Percentiles rank a stretch among this genome's conserved stretches.
phyloP scores from a whole-genome alignment of 2,888 invertebrate genomes.

The Chorisops tibialis region DNA sequence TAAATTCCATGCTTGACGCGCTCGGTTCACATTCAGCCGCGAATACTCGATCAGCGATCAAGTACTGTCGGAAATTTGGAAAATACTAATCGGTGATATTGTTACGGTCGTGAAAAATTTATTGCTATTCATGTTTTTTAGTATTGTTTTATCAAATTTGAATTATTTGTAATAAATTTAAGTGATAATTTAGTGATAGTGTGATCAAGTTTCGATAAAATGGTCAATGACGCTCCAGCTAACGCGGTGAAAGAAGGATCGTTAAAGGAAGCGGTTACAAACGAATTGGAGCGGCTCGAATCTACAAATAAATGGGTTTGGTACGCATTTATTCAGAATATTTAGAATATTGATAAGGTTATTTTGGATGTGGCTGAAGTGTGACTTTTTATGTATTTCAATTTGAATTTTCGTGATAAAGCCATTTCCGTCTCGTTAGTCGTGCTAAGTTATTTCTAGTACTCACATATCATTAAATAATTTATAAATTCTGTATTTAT shows the following conservation, averaged over 20 bases:
- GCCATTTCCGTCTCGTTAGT: no score
- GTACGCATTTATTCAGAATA: slow-evolving; percentile 38
- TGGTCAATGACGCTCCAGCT: not conserved
- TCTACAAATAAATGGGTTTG: slow-evolving; percentile 50
- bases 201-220: not conserved
- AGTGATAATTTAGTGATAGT: no score
- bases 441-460: no score
- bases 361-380: not conserved
- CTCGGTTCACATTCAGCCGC: not conserved
- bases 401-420: not conserved
- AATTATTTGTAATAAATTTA: not conserved
- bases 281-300: slow-evolving; percentile 47
- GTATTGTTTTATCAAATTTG: not conserved
- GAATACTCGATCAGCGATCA: not conserved
- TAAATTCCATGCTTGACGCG: not conserved
- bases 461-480: no score
- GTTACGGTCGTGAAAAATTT: not conserved
- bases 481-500: no score
- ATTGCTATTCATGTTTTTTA: not conserved
- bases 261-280: slow-evolving; percentile 47
- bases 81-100: not conserved
- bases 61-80: no score
- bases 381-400: not conserved
- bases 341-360: not conserved
- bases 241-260: slow-evolving; percentile 11